Conservation (phyloP, 2,797 vertebrate species). For the Lophotriccus pileatus region DNA sequence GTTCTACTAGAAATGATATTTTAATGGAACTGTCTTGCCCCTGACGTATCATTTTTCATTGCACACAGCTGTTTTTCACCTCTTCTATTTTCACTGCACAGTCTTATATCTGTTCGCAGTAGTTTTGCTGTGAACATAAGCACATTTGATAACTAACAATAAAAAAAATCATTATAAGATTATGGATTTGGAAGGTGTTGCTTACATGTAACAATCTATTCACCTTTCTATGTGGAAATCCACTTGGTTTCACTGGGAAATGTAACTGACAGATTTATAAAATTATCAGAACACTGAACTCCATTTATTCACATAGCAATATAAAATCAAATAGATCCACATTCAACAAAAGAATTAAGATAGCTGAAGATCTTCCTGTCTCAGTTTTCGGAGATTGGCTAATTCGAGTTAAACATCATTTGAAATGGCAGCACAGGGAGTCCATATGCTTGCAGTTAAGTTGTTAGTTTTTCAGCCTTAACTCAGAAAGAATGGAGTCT, state of each 20-base stretch:
- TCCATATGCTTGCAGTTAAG: not conserved
- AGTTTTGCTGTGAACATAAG: not conserved
- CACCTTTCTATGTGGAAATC: not conserved
- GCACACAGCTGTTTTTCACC: not conserved
- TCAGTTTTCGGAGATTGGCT: not conserved
- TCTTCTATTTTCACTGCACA: not conserved
- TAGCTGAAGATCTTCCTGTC: not conserved
- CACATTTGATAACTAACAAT: not conserved
- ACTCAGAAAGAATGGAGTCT: not conserved
- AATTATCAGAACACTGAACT: not conserved
- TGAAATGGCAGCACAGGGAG: not conserved
- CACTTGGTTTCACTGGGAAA: not conserved
- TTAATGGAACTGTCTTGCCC: not conserved
- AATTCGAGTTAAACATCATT: not conserved
- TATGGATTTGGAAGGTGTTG: not conserved
- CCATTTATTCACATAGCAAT: not conserved
- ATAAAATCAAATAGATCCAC: not conserved
- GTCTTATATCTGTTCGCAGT: not conserved
- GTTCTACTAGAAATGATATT: not conserved
- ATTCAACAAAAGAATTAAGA: not conserved
- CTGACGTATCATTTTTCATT: not conserved
- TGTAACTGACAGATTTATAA: not conserved
- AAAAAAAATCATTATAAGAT: not conserved
- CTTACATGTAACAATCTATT: not conserved
- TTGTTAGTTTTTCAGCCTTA: not conserved